Evolutionary conservation across 2,888 invertebrate species (phyloP).

Genomic region (Xestia xanthographa): DNA sequence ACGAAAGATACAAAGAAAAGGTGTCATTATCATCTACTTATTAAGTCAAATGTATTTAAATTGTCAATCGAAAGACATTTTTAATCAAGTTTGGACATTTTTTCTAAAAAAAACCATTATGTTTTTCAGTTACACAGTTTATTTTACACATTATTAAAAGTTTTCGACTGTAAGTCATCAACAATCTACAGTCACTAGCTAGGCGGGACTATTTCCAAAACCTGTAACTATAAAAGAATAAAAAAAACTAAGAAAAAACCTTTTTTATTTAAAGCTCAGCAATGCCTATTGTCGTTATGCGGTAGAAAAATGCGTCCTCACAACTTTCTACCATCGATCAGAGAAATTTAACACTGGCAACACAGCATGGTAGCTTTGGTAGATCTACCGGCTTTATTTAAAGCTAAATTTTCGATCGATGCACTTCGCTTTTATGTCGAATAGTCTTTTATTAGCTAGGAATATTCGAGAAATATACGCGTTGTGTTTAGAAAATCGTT

Average conservation of each 20-base stretch:
- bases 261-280: constrained; percentile 70
- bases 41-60: constrained; percentile 36
- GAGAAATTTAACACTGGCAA: constrained; percentile 80
- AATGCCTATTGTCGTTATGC: constrained; percentile 73
- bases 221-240: constrained; percentile 27
- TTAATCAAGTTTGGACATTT: background rate
- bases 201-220: constrained; percentile 50
- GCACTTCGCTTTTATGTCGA: constrained; percentile 3
- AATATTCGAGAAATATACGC: constrained; percentile 16
- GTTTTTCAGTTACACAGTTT: constrained; percentile 36
- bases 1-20: constrained; percentile 34
- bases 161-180: constrained; percentile 19
- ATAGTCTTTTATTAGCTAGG: constrained; percentile 16
- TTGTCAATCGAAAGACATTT: constrained; percentile 18
- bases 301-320: constrained; percentile 65
- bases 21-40: constrained; percentile 41
- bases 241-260: constrained; percentile 8
- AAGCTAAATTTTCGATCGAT: constrained; percentile 77
- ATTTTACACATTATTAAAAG: constrained; percentile 11
- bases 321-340: constrained; percentile 70
- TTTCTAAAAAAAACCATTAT: constrained; percentile 43
- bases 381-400: constrained; percentile 76
- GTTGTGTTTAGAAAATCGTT: constrained; percentile 61
- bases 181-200: constrained; percentile 41
- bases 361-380: constrained; percentile 78